Conservation (phyloP, 2,888 invertebrate species). For the Melieria omissa region DNA sequence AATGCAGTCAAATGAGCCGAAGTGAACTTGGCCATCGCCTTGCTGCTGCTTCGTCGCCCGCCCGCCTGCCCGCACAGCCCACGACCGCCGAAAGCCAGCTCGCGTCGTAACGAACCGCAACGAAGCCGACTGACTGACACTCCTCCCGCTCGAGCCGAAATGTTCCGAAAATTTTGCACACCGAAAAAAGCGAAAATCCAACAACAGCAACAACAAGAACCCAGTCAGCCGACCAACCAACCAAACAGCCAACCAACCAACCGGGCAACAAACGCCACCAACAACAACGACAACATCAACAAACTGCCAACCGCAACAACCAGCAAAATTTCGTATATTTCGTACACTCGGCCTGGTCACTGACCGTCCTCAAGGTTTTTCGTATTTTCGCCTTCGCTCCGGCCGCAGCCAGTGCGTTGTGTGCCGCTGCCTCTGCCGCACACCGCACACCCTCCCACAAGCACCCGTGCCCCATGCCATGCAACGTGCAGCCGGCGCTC, state of each 20-base stretch:
- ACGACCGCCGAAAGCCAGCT: too few species aligned
- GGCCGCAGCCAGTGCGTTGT: slow-evolving; percentile 18
- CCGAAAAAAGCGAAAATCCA: too few species aligned
- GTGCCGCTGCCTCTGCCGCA: slow-evolving; percentile 32
- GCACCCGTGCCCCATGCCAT: slow-evolving; percentile 5
- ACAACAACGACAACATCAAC: background rate
- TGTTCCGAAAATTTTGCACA: too few species aligned
- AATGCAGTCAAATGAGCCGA: background rate
- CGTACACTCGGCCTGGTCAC: slow-evolving; percentile 53
- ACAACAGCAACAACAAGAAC: too few species aligned
- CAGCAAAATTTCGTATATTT: slow-evolving; percentile 53
- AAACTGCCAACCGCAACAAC: slow-evolving; percentile 33
- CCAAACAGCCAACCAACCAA: too few species aligned
- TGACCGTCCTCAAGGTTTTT: slow-evolving; percentile 66
- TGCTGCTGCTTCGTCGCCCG: background rate
- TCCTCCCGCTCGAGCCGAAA: background rate
- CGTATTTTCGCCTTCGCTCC: slow-evolving; percentile 61
- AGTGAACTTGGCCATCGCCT: background rate
- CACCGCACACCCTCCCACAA: slow-evolving; percentile 1
- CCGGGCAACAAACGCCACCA: background rate
- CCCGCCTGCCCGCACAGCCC: too few species aligned
- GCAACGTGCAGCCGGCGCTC: background rate
- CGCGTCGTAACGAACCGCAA: background rate
- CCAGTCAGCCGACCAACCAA: too few species aligned
- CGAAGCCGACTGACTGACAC: background rate